These are phyloP conservation scores for Scortum barcoo DNA, from an alignment of 2,113 vertebrate species.

Conservation along the genomic window DNA sequence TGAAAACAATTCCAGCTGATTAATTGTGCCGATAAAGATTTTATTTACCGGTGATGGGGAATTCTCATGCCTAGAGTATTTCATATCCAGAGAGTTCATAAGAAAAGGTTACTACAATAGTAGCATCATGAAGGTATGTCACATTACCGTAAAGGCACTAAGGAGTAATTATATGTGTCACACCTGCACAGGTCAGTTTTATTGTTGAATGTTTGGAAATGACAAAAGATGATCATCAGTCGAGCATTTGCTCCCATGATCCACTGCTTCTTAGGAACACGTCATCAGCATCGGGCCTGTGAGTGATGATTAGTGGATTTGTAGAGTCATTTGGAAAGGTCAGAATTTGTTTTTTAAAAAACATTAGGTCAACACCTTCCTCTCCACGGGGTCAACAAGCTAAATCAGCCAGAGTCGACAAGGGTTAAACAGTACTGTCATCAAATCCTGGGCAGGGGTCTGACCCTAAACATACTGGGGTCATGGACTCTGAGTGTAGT, in stretches of 20 bases:
- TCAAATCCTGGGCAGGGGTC: constrained; percentile 39
- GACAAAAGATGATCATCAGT: constrained; percentile 14
- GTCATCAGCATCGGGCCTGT: neutral
- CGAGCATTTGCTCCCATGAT: constrained; percentile 6
- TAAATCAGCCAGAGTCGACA: constrained; percentile 30
- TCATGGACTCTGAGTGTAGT: constrained; percentile 26
- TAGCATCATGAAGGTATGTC: constrained; percentile 3
- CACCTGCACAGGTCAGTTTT: neutral
- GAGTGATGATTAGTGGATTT: constrained; percentile 33
- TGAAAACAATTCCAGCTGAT: constrained; percentile 56
- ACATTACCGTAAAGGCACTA: neutral
- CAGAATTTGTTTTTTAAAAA: constrained; percentile 11
- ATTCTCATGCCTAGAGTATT: constrained; percentile 34
- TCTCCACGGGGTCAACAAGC: constrained; percentile 31
- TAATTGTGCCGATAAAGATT: constrained; percentile 49
- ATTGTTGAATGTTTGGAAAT: neutral
- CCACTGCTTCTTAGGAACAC: neutral
- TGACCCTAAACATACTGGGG: constrained; percentile 48
- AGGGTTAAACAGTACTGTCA: constrained; percentile 59
- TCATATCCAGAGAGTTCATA: neutral
- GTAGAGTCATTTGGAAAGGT: constrained; percentile 25
- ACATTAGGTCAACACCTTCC: constrained; percentile 42
- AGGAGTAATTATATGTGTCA: neutral
- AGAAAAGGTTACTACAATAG: neutral
- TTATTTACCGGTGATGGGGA: constrained; percentile 23